phyloP scores from a whole-genome alignment of 2,113 vertebrate species.

The Equus przewalskii region DNA sequence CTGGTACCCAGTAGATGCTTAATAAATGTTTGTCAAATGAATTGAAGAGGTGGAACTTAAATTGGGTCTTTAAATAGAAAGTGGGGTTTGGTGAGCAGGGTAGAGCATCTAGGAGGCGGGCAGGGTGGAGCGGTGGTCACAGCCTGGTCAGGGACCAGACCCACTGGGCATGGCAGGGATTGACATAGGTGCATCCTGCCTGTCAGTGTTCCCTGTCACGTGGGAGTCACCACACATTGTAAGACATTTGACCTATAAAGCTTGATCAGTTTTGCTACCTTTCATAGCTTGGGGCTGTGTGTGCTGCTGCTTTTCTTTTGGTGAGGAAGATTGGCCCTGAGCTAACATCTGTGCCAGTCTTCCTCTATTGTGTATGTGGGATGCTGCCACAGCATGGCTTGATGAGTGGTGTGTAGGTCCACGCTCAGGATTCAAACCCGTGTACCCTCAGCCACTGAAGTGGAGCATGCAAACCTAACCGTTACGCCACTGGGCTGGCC shows the following conservation, averaged over 20 bases:
- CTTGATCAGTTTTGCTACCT: neutral
- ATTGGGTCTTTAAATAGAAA: neutral
- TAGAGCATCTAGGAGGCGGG: neutral
- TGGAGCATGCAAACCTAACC: no score
- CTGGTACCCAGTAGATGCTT: neutral
- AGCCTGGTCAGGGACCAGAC: neutral
- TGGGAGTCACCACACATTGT: fast-evolving
- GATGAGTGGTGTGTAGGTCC: no score
- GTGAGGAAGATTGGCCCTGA: no score
- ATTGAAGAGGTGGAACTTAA: neutral
- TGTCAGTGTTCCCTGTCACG: fast-evolving
- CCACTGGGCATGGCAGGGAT: neutral
- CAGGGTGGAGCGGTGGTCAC: neutral
- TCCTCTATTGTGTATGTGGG: no score
- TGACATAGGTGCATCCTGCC: neutral
- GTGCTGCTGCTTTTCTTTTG: no score
- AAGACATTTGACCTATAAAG: neutral
- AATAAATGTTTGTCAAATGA: neutral
- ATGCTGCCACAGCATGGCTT: no score
- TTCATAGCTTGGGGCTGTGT: neutral
- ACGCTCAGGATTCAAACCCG: no score
- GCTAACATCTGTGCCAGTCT: no score
- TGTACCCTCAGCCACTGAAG: no score
- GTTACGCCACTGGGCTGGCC: no score
- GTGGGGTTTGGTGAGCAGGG: neutral